Base-by-base conservation (phyloP, 1,140 invertebrate species). In the Octopus bimaculoides region DNA sequence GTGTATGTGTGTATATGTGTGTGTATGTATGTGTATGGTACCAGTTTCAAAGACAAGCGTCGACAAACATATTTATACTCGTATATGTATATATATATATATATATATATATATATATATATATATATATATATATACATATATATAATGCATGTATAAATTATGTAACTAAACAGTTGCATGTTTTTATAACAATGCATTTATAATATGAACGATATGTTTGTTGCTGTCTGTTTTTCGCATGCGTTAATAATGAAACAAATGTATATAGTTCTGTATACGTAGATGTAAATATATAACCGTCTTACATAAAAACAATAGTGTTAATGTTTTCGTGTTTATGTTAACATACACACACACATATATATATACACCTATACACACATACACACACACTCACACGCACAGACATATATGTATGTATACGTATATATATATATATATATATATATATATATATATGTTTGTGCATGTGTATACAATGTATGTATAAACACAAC, bases 41-140 rank as follows among this genome's bases (percentile, higher is more conserved):
- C 3, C 17, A 61, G 9, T 10, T 17, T 61, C 56, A 61, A 9
- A 61, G 56, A 3, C 9, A 17, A 61, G 17, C 1, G 56, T 61
- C 56, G 17, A 77, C 76, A 78, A 17, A 53, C n/a, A 79, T 55
- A 73, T 69, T 20, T 66, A 66, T 56, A 41, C 78, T 56, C 78
- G 26, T 52, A 52, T 56, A 54, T 69, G 41, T 54, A 75, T 53
- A 75, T 41, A 77, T 71, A 54, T 55, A 6, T 17, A 41, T 20
- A 54, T 54, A 52, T 5, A 55, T 75, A 41, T 74, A 73, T 54
- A 73, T 55, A 66, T 75, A 81, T 74, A 78, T 41, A 75, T 73
- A 80, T 53, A 80, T 52, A 54, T 26, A 80, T 41, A 80, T 79
- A 78, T 14, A 80, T 52, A 75, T 56, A 82, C 54, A 82, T 56